Percentiles rank a stretch among this genome's conserved stretches.
phyloP scores from a whole-genome alignment of 1,140 invertebrate genomes.

The Brachionus calyciflorus region DNA sequence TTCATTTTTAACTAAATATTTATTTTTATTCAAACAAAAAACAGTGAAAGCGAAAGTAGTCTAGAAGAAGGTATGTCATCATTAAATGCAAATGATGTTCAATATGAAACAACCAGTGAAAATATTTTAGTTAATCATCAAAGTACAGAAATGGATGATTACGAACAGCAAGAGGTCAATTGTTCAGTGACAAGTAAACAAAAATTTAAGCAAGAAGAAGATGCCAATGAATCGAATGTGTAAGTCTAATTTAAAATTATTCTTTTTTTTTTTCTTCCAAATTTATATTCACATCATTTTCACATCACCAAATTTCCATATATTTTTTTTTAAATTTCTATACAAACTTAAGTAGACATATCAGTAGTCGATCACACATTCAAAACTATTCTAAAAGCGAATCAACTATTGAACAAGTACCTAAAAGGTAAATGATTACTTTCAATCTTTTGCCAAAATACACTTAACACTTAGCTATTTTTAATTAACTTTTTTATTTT shows the following conservation, averaged over 20 bases:
- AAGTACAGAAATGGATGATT: background rate
- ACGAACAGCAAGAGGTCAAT: background rate
- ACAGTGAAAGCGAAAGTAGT: too few relatives aligned
- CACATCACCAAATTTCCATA: too few relatives aligned
- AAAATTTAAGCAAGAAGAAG: background rate
- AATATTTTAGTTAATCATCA: background rate
- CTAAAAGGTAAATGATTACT: background rate
- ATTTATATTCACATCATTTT: background rate
- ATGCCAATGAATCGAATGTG: background rate
- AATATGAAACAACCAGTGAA: background rate
- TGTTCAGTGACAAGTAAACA: background rate
- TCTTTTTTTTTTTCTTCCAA: background rate
- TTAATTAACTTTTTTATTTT: background rate
- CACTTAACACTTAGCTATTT: background rate
- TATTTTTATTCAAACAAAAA: too few relatives aligned
- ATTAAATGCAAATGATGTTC: background rate
- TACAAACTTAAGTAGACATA: background rate
- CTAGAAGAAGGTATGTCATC: too few relatives aligned
- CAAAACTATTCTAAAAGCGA: background rate
- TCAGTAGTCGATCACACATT: background rate
- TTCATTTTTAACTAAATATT: too few relatives aligned
- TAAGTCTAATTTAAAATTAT: slow-evolving; percentile 5
- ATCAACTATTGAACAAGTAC: background rate
- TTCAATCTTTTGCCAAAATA: background rate
- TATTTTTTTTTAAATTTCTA: background rate